Evolutionary conservation across 2,113 vertebrate genomes (phyloP).

Genomic region (Mus musculus): DNA sequence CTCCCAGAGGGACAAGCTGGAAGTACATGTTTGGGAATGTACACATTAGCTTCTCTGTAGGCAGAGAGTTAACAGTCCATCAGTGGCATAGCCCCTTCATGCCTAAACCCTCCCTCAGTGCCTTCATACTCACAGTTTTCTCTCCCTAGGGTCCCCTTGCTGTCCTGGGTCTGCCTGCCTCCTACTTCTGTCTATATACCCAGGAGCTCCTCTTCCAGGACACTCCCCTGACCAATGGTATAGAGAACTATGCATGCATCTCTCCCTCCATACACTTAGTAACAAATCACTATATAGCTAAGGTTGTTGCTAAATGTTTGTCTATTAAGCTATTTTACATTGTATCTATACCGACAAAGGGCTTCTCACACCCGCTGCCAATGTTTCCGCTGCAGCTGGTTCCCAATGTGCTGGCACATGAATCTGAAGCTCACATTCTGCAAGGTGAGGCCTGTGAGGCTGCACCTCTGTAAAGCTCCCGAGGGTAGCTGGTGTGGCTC

Average conservation of each 20-base stretch:
- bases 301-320: not conserved
- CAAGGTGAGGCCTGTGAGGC: not conserved
- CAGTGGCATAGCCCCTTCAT: fast-evolving
- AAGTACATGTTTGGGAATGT: not conserved
- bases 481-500: not conserved
- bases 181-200: not conserved
- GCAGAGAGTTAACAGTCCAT: not conserved
- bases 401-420: not conserved
- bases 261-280: not conserved
- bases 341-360: not conserved
- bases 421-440: not conserved
- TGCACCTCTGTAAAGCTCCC: not conserved
- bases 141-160: no score
- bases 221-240: not conserved
- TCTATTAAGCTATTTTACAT: not conserved
- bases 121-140: not conserved
- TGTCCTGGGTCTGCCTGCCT: not conserved
- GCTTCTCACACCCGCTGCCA: not conserved
- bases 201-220: not conserved
- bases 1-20: not conserved
- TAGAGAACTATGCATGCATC: not conserved
- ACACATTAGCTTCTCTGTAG: not conserved
- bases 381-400: not conserved
- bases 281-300: not conserved
- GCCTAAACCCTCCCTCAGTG: not conserved